Conservation (phyloP, 2,888 invertebrate species). For the Meganola albula region DNA sequence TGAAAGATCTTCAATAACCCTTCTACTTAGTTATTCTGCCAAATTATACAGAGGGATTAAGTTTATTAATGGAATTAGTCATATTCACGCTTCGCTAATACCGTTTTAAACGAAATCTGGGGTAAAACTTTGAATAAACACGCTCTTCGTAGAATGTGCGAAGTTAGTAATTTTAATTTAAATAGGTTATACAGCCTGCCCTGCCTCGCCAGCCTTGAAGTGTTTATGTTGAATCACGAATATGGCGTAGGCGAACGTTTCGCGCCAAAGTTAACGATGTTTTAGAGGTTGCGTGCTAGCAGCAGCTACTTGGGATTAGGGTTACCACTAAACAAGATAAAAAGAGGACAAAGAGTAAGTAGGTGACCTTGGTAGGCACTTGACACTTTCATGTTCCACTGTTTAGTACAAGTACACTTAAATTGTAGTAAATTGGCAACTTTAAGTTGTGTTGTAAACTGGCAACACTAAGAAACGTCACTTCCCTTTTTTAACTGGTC, state of each 20-base stretch:
- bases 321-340: no score
- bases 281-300: constrained; percentile 28
- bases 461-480: no score
- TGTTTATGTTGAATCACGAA: constrained; percentile 22
- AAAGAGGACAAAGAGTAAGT: no score
- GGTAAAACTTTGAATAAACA: constrained; percentile 29
- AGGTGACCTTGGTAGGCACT: no score
- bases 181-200: constrained; percentile 22
- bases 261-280: constrained; percentile 21
- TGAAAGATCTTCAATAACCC: no score
- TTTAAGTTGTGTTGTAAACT: no score
- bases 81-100: constrained; percentile 32
- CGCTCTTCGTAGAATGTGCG: constrained; percentile 13
- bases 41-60: constrained; percentile 21
- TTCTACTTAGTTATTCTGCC: constrained; percentile 6
- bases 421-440: no score
- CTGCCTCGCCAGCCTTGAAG: constrained; percentile 17
- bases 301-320: no score
- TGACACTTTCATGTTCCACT: no score
- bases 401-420: no score
- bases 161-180: constrained; percentile 34
- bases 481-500: no score
- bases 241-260: constrained; percentile 20
- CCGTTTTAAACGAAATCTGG: constrained; percentile 28
- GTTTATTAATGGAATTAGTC: constrained; percentile 25